phyloP scores from a whole-genome alignment of 2,797 vertebrate genomes.

The Odontamblyopus rebecca region DNA sequence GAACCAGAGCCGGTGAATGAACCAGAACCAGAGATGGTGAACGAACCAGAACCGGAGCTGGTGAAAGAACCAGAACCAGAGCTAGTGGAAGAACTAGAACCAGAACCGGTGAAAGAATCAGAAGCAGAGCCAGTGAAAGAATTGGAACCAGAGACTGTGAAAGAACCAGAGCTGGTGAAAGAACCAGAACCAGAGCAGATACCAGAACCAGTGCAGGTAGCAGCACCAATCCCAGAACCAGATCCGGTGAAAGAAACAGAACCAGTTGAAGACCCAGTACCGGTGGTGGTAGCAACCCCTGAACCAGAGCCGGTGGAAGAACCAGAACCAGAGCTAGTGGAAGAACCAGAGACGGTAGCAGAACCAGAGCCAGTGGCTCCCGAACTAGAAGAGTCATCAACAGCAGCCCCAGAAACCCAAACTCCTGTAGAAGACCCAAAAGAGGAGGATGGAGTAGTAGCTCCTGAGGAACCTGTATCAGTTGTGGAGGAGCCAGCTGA shows the following conservation, averaged over 20 bases:
- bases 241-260: slow-evolving; percentile 14
- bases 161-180: slow-evolving; percentile 18
- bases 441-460: neutral
- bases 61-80: slow-evolving; percentile 11
- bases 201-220: slow-evolving; percentile 21
- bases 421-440: neutral
- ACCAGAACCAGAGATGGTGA: slow-evolving; percentile 24
- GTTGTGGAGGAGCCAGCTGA: slow-evolving; percentile 13
- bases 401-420: slow-evolving; percentile 19
- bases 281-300: slow-evolving; percentile 19
- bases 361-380: neutral
- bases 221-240: neutral
- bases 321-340: neutral
- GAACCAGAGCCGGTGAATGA: slow-evolving; percentile 1
- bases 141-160: neutral
- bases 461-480: neutral
- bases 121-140: slow-evolving; percentile 32
- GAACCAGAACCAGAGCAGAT: slow-evolving; percentile 20
- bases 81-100: slow-evolving; percentile 27
- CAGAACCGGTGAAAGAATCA: slow-evolving; percentile 23
- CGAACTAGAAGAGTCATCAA: slow-evolving; percentile 2
- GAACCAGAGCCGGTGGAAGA: slow-evolving; percentile 6
- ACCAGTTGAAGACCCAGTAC: slow-evolving; percentile 17
- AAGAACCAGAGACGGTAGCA: neutral
- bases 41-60: slow-evolving; percentile 20